Evolutionary conservation across 2,888 invertebrate genomes (phyloP), one percentile per base, ranked within the genome.

Genomic region (Phaonia tiefii): DNA sequence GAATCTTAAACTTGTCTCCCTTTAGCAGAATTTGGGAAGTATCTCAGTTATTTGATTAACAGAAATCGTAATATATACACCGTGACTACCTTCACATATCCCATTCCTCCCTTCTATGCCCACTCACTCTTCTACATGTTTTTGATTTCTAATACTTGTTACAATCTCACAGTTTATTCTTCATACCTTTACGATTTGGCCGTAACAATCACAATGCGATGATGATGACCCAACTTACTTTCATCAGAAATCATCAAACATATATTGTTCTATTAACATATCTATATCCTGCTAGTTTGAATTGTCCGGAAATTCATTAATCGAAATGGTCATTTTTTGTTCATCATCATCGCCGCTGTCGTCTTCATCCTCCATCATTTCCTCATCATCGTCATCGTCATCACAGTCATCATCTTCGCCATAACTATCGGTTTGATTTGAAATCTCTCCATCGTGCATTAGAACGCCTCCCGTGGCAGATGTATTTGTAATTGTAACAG

Each of bases 221-320:
- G 3, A 8, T 31, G 31, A 31, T 31, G 31, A 31, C 31, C 3
- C 3, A 3, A 5, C 63, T 69, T 25, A 66, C 75, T 58, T 78
- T 75, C 84, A 86, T 86, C 88, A 89, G 83, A 89, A 89, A 80
- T 90, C 87, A 83, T 89, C 88, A 84, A 89, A 89, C 83, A 87
- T 87, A 81, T 89, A 89, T 90, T 89, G 89, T 89, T 89, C 89
- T 87, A 89, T 89, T 89, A 89, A 88, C 89, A 89, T 90, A 70
- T 88, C 86, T 82, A 89, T 90, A 86, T 89, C 86, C 88, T 89
- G 90, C 87, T 89, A 89, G 90, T 89, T 89, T 84, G 89, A 89
- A 73, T 87, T 90, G 11, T 89, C 89, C 11, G 86, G 86, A 76
- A 86, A 79, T 73, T 89, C 89, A 79, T 87, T 88, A 11, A 89